Evolutionary conservation across 2,888 invertebrate genomes (phyloP).

Genomic region (Aspidapion aeneum): DNA sequence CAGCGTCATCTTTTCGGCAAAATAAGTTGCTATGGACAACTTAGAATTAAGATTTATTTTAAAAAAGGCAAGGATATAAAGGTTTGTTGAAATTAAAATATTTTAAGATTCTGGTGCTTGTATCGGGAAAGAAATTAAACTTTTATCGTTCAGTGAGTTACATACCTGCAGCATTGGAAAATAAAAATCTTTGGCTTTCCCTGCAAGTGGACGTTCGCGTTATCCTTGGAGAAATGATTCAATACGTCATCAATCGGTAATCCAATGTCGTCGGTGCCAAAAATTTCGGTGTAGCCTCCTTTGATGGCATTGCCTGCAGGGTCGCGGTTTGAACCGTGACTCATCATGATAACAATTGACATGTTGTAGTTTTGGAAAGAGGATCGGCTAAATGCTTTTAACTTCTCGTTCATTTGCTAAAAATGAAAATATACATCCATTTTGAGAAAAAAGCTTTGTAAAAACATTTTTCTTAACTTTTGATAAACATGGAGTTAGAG

Average conservation of each 20-base stretch:
- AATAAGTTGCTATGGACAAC: too few relatives aligned
- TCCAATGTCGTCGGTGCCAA: constrained; percentile 55
- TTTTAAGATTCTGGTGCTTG: too few relatives aligned
- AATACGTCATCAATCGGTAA: constrained; percentile 55
- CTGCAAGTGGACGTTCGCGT: constrained; percentile 52
- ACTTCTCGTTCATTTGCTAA: constrained; percentile 37
- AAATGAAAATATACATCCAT: too few relatives aligned
- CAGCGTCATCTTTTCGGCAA: too few relatives aligned
- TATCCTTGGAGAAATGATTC: constrained; percentile 55
- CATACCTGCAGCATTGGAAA: constrained; percentile 68
- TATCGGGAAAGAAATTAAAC: too few relatives aligned
- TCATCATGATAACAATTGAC: constrained; percentile 62
- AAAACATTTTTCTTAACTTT: background rate
- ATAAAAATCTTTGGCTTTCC: constrained; percentile 70
- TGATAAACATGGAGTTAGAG: background rate
- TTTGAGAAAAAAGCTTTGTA: background rate
- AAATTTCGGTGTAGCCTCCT: constrained; percentile 55
- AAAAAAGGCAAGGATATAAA: too few relatives aligned
- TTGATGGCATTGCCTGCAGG: constrained; percentile 34
- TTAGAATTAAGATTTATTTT: too few relatives aligned
- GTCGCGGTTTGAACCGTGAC: constrained; percentile 56
- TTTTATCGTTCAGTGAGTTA: too few relatives aligned
- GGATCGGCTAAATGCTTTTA: constrained; percentile 47
- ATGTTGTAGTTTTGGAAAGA: constrained; percentile 54
- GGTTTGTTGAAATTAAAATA: too few relatives aligned